Evolutionary conservation across 2,113 vertebrate species (phyloP), one percentile per base, ranked within the genome.

Genomic region (Chauna torquata): DNA sequence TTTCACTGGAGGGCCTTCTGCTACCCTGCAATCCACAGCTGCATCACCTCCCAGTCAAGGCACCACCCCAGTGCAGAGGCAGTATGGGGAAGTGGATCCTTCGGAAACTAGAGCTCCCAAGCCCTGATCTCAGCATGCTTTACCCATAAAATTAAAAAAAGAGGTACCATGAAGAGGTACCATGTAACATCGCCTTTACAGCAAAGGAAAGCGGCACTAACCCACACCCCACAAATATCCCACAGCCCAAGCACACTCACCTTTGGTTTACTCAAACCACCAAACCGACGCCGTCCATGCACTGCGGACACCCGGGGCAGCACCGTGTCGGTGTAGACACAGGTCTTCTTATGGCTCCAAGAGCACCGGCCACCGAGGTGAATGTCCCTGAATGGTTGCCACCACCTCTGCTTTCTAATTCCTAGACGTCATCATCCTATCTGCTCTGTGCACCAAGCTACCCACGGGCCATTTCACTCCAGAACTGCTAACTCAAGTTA

Each of bases 251-350:
- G 62, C 19, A 92, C 81, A 83, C 36, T 90, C 74, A 81, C 52
- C 82, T 92, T 57, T 54, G 16, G 7, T 76, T 94, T 72, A 84
- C 44, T 57, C 52, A 61, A 76, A 66, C 19, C 44, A 49, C 58
- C 17, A 6, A 86, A 66, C 5, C 1, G 1, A 49, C 0, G 0
- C 27, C 54, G 30, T 62, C 25, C 74, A 14, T 6, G n/a, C 13
- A 18, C 74, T 68, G 64, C 19, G 59, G 71, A 36, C 57, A 57
- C 1, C 1, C 2, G 77, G 23, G 52, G 30, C 45, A 42, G 52
- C 62, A 75, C 38, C 6, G 3, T 40, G 45, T 20, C 32, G 76
- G 7, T 3, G 45, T 5, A 71, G 50, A 59, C 17, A 9, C 14
- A 4, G 18, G 11, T 24, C 44, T 70, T 32, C 45, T 32, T 42